phyloP scores from a whole-genome alignment of 2,888 invertebrate genomes.

The Pegoplata infirma region DNA sequence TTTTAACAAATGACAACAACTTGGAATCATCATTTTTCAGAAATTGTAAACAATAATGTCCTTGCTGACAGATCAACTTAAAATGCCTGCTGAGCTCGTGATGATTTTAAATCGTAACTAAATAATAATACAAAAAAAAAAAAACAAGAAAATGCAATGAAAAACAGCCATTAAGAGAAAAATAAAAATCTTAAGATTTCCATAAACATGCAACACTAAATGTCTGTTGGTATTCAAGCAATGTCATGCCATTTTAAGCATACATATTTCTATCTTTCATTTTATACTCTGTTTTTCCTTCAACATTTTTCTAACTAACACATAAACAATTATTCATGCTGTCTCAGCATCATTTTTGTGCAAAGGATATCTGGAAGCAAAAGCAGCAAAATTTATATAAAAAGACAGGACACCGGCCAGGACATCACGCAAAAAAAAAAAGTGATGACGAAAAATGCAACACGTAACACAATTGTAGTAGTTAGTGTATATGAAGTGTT shows the following conservation, averaged over 20 bases:
- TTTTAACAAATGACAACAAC: background rate
- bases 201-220: conserved; percentile 35
- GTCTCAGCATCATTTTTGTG: conserved; percentile 48
- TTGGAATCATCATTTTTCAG: background rate
- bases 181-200: conserved; percentile 16
- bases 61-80: conserved; percentile 50
- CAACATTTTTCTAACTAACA: conserved; percentile 30
- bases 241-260: conserved; percentile 38
- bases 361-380: background rate
- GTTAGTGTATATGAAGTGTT: conserved; percentile 7
- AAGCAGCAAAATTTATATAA: conserved; percentile 30
- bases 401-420: conserved; percentile 30
- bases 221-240: conserved; percentile 22
- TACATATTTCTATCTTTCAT: conserved; percentile 30
- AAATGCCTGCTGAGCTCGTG: conserved; percentile 52
- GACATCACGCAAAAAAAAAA: conserved; percentile 1
- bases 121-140: background rate
- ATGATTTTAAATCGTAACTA: conserved; percentile 39
- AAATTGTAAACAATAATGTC: conserved; percentile 47
- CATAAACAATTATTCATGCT: conserved; percentile 46
- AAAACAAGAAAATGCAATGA: background rate
- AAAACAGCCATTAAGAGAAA: conserved; percentile 14
- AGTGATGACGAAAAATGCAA: conserved; percentile 39
- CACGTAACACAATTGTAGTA: conserved; percentile 44
- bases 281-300: conserved; percentile 16